Base-by-base conservation (phyloP, 2,888 invertebrate species). In the Argyresthia albistria region DNA sequence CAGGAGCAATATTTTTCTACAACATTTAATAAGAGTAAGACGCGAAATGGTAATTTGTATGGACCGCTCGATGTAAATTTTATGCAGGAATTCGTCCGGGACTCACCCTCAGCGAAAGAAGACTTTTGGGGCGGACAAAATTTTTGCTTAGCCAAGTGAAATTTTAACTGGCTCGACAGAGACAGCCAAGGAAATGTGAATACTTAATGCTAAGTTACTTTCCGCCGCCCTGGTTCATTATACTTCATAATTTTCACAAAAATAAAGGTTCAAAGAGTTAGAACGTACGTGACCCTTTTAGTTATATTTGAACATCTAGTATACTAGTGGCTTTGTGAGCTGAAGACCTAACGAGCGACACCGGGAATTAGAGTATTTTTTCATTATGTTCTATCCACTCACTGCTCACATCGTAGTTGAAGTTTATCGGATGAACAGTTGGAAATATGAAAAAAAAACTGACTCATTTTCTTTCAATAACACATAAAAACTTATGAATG, bases 21-120 rank as follows among this genome's bases (percentile, higher is more conserved):
- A 83, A 84, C 86, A 84, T 87, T 86, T 86, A 87, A 87, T 87
- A 86, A 86, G 82, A 82, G 82, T 80, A 83, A 84, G 83, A 82
- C 80, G 81, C 78, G 82, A 80, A 84, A 86, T 84, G 84, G 82
- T 84, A 84, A 87, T 87, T 86, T 86, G 84, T 87, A 83, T 86
- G 82, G 82, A 84, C 84, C 86, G 81, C 84, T 77, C 84, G 84
- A 87, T 87, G 86, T 84, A 83, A 82, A 84, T 84, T 86, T 86
- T 86, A 86, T 86, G 84, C 84, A 83, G 84, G 84, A 84, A 84
- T 84, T 81, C 79, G 76, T 77, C 71, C 76, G 74, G 64, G 64
- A 65, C 75, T 73, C 80, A 79, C 74, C 79, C 76, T 76, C 70
- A 74, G 67, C 76, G 66, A 79, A 81, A 82, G 80, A 74, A 81